phyloP scores from a whole-genome alignment of 1,140 invertebrate species.

The Heliconius congener region DNA sequence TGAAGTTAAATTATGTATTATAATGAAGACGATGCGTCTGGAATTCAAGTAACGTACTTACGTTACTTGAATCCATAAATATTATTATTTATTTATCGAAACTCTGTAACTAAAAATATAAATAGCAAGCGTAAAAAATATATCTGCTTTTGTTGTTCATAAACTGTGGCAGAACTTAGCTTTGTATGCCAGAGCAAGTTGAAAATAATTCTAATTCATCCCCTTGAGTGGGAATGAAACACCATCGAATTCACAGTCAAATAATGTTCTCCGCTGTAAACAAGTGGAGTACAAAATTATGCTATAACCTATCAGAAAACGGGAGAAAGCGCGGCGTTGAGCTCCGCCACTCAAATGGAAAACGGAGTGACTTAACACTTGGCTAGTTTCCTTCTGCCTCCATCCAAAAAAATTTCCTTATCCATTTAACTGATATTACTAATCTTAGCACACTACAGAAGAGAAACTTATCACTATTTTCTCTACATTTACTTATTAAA shows the following conservation, averaged over 20 bases:
- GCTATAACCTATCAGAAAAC: too few relatives aligned
- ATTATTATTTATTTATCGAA: background rate
- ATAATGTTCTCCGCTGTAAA: too few relatives aligned
- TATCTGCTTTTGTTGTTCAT: background rate
- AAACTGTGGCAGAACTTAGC: too few relatives aligned
- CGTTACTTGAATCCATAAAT: background rate
- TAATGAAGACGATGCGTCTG: background rate
- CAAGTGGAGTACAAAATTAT: too few relatives aligned
- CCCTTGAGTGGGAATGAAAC: too few relatives aligned
- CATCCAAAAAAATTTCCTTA: too few relatives aligned
- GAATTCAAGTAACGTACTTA: background rate
- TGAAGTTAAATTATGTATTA: constrained; percentile 9
- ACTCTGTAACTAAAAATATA: background rate
- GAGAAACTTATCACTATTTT: background rate
- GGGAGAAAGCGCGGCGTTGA: too few relatives aligned
- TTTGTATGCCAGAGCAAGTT: background rate
- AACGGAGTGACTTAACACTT: too few relatives aligned
- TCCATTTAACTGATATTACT: background rate
- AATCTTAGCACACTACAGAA: background rate
- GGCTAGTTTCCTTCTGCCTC: too few relatives aligned
- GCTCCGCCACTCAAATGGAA: too few relatives aligned
- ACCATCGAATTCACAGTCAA: too few relatives aligned
- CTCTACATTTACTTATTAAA: background rate
- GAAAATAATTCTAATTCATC: too few relatives aligned
- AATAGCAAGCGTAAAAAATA: background rate